Percentiles rank a stretch among this genome's conserved stretches.
Evolutionary conservation across 1,140 invertebrate genomes (phyloP).

Genomic region (Pogonus chalceus): DNA sequence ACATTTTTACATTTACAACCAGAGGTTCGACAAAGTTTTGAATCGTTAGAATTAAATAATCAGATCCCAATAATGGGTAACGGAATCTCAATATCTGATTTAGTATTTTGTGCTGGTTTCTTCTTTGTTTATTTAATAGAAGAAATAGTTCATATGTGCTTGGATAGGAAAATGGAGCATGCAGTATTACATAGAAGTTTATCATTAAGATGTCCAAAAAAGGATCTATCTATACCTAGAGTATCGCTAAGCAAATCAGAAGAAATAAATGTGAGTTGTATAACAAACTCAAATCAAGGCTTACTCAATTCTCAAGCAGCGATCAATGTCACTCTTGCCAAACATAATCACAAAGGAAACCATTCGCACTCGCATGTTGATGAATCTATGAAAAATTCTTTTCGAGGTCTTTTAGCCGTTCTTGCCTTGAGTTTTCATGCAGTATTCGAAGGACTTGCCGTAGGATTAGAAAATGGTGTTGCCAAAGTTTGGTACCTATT

Average conservation of each 20-base stretch:
- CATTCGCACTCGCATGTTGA: constrained; percentile 23
- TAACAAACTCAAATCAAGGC: constrained; percentile 26
- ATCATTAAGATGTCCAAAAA: constrained; percentile 37
- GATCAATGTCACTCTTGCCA: constrained; percentile 13
- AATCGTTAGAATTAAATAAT: constrained; percentile 31
- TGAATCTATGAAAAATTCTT: constrained; percentile 30
- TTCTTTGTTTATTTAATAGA: constrained; percentile 65
- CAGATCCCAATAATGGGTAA: constrained; percentile 31
- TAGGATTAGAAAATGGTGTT: constrained; percentile 59
- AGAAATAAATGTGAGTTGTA: constrained; percentile 25
- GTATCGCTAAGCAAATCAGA: constrained; percentile 30
- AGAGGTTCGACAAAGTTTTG: constrained; percentile 53
- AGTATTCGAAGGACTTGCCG: constrained; percentile 71
- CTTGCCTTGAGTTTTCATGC: constrained; percentile 71
- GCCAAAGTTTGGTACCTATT: constrained; percentile 59
- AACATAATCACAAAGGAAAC: constrained; percentile 10
- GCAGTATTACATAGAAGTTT: constrained; percentile 44
- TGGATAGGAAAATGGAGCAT: constrained; percentile 41
- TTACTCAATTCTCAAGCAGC: constrained; percentile 25
- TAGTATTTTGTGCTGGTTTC: constrained; percentile 59
- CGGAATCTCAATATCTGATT: constrained; percentile 48
- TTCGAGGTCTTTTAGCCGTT: constrained; percentile 55
- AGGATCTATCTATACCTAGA: constrained; percentile 28
- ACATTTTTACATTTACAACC: constrained; percentile 68
- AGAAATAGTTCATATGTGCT: constrained; percentile 52